Conservation (phyloP, 2,888 invertebrate species). For the Epinotia demarniana region DNA sequence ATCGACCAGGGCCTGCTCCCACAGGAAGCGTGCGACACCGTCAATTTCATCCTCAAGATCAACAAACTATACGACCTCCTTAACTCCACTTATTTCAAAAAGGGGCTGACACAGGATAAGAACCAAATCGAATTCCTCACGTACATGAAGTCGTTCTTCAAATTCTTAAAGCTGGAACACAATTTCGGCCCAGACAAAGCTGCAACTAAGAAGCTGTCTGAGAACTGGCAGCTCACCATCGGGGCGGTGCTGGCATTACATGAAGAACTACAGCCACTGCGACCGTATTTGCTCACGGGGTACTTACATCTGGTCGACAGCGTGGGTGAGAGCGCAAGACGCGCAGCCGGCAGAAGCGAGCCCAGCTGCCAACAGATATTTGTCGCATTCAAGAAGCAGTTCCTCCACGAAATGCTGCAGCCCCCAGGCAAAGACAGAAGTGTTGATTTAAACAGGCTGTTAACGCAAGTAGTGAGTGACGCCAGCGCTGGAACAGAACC, state of each 20-base stretch:
- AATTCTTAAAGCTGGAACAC: constrained; percentile 22
- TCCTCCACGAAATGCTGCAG: constrained; percentile 19
- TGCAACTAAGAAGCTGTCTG: not conserved
- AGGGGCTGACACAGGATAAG: not conserved
- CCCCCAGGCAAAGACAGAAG: not conserved
- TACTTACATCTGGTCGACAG: constrained; percentile 14
- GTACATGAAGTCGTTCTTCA: constrained; percentile 37
- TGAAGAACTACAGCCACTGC: constrained; percentile 19
- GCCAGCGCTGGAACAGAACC: not conserved
- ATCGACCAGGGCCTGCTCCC: constrained; percentile 13
- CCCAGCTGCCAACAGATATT: constrained; percentile 18
- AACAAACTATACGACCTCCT: constrained; percentile 25
- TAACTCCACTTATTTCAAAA: not conserved
- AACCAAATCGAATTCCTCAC: constrained; percentile 20
- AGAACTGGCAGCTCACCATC: constrained; percentile 30
- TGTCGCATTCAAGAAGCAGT: constrained; percentile 19
- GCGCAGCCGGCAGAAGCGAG: not conserved
- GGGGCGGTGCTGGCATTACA: constrained; percentile 30
- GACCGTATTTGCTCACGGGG: constrained; percentile 18
- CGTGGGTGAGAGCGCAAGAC: constrained; percentile 50
- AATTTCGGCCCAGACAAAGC: not conserved
- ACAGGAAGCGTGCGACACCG: constrained; percentile 17
- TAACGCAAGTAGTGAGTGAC: not conserved
- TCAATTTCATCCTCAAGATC: constrained; percentile 21
- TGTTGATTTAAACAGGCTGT: constrained; percentile 17